Evolutionary conservation across 2,113 vertebrate genomes (phyloP).

Genomic region (Seriola quinqueradiata): DNA sequence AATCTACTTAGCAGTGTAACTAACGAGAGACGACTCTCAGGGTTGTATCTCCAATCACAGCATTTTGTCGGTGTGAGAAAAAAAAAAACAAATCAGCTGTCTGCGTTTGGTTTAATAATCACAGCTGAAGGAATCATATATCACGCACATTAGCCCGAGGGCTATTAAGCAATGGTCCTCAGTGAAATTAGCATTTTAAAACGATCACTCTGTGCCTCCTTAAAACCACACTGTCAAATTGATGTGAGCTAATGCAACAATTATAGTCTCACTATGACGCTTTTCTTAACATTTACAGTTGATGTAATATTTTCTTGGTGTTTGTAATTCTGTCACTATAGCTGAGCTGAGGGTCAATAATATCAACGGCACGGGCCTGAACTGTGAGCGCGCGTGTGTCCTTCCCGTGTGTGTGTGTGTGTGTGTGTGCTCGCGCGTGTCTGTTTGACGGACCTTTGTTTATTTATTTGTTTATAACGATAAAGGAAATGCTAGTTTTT

Average conservation of each 20-base stretch:
- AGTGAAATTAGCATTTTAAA: slow-evolving; percentile 83
- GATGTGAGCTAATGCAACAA: slow-evolving; percentile 66
- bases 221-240: slow-evolving; percentile 60
- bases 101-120: slow-evolving; percentile 82
- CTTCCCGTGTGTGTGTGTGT: too few relatives aligned
- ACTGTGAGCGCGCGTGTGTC: not conserved
- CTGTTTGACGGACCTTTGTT: not conserved
- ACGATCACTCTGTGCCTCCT: slow-evolving; percentile 66
- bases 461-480: not conserved
- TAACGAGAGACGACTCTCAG: slow-evolving; percentile 36
- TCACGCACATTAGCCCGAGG: slow-evolving; percentile 81
- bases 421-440: not conserved
- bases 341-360: not conserved
- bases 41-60: slow-evolving; percentile 26
- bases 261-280: slow-evolving; percentile 51
- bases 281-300: slow-evolving; percentile 46
- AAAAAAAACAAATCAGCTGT: slow-evolving; percentile 33
- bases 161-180: slow-evolving; percentile 78
- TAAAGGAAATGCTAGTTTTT: not conserved
- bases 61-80: slow-evolving; percentile 24
- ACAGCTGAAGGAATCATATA: slow-evolving; percentile 81
- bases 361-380: not conserved
- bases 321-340: slow-evolving; percentile 50
- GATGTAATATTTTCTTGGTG: slow-evolving; percentile 45
- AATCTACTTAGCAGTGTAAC: slow-evolving; percentile 57